Base-by-base conservation (phyloP, 37 sponge, comb jelly and placozoan species). In the Spongia lamella region DNA sequence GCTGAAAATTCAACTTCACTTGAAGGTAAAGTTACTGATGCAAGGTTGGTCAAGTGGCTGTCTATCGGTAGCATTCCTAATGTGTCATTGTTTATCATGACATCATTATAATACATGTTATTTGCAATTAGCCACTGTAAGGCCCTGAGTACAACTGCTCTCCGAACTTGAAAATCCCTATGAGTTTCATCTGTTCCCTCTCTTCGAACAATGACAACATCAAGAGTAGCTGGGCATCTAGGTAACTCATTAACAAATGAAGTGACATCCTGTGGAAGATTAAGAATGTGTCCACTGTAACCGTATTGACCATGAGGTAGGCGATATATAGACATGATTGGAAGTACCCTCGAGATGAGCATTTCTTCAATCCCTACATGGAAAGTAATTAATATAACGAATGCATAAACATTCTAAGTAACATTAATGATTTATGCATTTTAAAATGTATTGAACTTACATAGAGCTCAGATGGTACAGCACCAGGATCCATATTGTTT, bases 291-390 rank as follows among this genome's bases (percentile, higher is more conserved):
- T 0, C 79, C 79, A 21, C 16, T 43, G 56, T 78, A 78, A 11
- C 79, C 66, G 7, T 56, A 37, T 33, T 66, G 79, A 0, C 79
- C 67, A 5, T 68, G 68, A 52, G 54, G 79, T 27, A 56, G 53
- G 5, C 59, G 14, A 33, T 79, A 79, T 40, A 79, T 38, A 1
- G 25, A 39, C 80, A 79, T 79, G 32, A 79, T 79, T 1, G 80
- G 80, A 37, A 60, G 61, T 14, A 62, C 80, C 2, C 80, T 47
- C n/a, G 80, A 59, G 1, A 79, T 79, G 33, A 79, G 70, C 80
- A 79, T 68, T 36, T 79, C 80, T 22, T 70, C 80, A 17, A 79
- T 51, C n/a, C n/a, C n/a, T n/a, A n/a, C n/a, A n/a, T n/a, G n/a
- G n/a, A n/a, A n/a, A n/a, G n/a, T n/a, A n/a, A n/a, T n/a, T n/a